Base-by-base conservation (phyloP, 2,888 invertebrate species). In the Apamea anceps region DNA sequence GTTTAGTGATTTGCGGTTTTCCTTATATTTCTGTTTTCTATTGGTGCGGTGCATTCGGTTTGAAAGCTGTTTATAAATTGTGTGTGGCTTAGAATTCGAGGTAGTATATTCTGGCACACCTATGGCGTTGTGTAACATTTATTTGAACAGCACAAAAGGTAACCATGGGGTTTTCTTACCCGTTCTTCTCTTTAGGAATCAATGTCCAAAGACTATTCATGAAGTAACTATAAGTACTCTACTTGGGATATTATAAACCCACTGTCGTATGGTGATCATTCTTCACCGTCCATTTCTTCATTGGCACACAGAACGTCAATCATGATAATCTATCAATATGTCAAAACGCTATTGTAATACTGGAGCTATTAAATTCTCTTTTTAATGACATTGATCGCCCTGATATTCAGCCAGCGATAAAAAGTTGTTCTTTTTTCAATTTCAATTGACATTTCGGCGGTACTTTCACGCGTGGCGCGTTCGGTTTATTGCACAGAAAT, bases 401-500 rank as follows among this genome's bases (percentile, higher is more conserved):
- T 79, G 75, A 76, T 87, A 86, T 85, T 82, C 75, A 62, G 82
- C 76, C 77, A 70, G 74, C 71, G 45, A 51, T 75, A 80, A 85
- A 84, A 86, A 81, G 78, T 74, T 79, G 75, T 81, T 80, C 78
- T 79, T 87, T 88, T 86, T 83, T 77, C 72, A 85, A 89, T 83
- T 79, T 76, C 86, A 85, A 77, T 85, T 89, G 89, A 88, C 90
- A 89, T 89, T 89, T 89, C 73, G 88, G 82, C 71, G 66, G 81
- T 82, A 90, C 89, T 89, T 89, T 89, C 89, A 89, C 89, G 82
- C 84, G 81, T 48, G 76, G 75, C 85, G 80, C 87, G 84, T 85
- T 89, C 88, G 81, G 67, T 88, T 81, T 89, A 89, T 89, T 89
- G 89, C 89, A 89, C 86, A 82, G 86, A 89, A 84, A 81, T 81